Percentiles rank a stretch among this genome's conserved stretches.
phyloP scores from a whole-genome alignment of 92 coral and sea anemone genomes.

The Parazoanthus swiftii region DNA sequence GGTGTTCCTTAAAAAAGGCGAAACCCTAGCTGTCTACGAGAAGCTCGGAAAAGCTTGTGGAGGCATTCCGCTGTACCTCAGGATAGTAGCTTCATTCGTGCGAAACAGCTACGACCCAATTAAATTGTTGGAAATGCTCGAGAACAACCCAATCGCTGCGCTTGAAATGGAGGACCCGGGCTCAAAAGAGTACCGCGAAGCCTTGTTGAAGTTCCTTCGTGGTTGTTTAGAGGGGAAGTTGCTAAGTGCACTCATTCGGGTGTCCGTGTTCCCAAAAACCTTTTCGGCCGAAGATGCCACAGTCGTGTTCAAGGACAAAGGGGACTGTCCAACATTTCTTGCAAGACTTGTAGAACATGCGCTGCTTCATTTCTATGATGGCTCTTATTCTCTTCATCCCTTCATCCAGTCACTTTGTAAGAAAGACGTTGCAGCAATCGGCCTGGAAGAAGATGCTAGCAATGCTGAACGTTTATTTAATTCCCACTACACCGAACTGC shows the following conservation, averaged over 20 bases:
- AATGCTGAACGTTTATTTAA: conserved; percentile 33
- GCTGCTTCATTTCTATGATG: conserved; percentile 49
- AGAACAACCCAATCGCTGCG: conserved; percentile 48
- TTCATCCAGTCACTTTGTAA: conserved; percentile 69
- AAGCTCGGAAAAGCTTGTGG: conserved; percentile 57
- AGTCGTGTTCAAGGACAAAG: conserved; percentile 47
- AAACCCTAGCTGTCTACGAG: neutral
- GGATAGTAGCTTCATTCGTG: conserved; percentile 62
- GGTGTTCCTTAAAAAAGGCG: neutral
- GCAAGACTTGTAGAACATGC: conserved; percentile 48
- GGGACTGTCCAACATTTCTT: conserved; percentile 16
- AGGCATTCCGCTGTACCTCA: conserved; percentile 63
- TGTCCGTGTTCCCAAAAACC: conserved; percentile 67
- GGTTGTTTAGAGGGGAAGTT: conserved; percentile 47
- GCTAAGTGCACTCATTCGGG: conserved; percentile 40
- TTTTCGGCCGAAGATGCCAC: conserved; percentile 64
- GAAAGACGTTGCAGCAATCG: conserved; percentile 36
- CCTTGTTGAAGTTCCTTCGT: conserved; percentile 52
- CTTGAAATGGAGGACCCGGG: conserved; percentile 35
- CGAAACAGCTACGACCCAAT: conserved; percentile 8
- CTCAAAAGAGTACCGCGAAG: conserved; percentile 3
- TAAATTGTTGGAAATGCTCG: conserved; percentile 43
- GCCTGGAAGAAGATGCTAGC: conserved; percentile 34
- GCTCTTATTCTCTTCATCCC: conserved; percentile 62
- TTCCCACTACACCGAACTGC: conserved; percentile 25